Evolutionary conservation across 2,888 invertebrate species (phyloP), one percentile per base, ranked within the genome.

Genomic region (Amphiduros pacificus): DNA sequence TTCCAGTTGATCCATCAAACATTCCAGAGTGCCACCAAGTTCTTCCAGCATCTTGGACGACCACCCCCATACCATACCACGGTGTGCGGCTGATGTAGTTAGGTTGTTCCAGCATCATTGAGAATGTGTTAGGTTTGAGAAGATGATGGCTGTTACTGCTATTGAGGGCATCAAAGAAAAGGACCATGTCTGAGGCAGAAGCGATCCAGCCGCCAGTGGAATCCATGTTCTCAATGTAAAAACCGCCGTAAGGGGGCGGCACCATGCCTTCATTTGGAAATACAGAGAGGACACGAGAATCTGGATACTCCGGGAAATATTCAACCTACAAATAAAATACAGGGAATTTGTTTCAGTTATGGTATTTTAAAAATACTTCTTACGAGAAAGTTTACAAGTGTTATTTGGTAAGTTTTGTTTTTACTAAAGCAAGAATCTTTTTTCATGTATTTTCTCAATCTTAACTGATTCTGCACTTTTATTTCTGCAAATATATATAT

Each of bases 1-100:
- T 73, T 3, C 73, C 64, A n/a, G 77, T 74, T n/a, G 77, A 73
- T 0, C 79, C 79, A 31, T 78, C 78, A 72, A 79, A 75, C 5
- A 70, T 72, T 0, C 79, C 78, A 9, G 77, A 77, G 63, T 79
- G 79, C 58, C 78, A 78, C 66, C 72, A 78, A 2, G 73, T 70
- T 44, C 52, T 27, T 2, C 77, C 78, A 27, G 55, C 58, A 40
- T 78, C 74, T 60, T 76, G 73, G 9, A 78, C 70, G 55, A 76
- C 77, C 52, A 77, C 59, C 9, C 79, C 79, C 53, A 76, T 60
- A 0, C 79, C 78, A 66, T 79, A 79, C 68, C 68, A 66, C 14
- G 52, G 31, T 20, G 55, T 40, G 44, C 24, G 27, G 51, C 17
- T 17, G 1, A 27, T 27, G 49, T 48, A 31, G 9, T 44, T 27